Percentiles rank a stretch among this genome's conserved stretches.
Conservation (phyloP, 2,888 invertebrate species). For the Drosophila macrospina region DNA sequence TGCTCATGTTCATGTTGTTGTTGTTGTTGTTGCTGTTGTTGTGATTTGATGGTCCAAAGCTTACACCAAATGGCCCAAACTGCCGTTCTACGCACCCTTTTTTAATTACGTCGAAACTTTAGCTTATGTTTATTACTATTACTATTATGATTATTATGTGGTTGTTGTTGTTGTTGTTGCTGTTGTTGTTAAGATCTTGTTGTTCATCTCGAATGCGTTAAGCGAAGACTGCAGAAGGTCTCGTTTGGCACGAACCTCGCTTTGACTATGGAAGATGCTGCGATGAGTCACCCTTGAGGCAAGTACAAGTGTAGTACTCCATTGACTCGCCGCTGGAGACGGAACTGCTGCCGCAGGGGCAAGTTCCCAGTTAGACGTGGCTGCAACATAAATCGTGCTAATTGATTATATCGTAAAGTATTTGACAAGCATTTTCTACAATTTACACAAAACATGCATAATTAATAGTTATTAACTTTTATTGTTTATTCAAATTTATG, state of each 20-base stretch:
- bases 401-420: slow-evolving; percentile 73
- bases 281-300: slow-evolving; percentile 64
- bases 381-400: slow-evolving; percentile 80
- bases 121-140: slow-evolving; percentile 13
- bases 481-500: slow-evolving; percentile 46
- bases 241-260: slow-evolving; percentile 72
- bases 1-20: no score
- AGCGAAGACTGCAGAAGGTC: slow-evolving; percentile 75
- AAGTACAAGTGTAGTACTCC: slow-evolving; percentile 41
- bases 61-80: slow-evolving; percentile 27
- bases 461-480: slow-evolving; percentile 72
- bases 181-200: slow-evolving; percentile 24
- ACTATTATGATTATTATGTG: no score
- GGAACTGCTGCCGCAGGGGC: slow-evolving; percentile 38
- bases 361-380: slow-evolving; percentile 7
- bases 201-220: slow-evolving; percentile 48
- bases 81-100: slow-evolving; percentile 67
- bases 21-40: slow-evolving; percentile 14
- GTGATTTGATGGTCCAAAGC: slow-evolving; percentile 46
- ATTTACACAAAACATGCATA: slow-evolving; percentile 75
- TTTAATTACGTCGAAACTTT: slow-evolving; percentile 64
- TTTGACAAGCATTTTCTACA: slow-evolving; percentile 69
- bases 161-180: slow-evolving; percentile 8
- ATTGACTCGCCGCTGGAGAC: slow-evolving; percentile 20
- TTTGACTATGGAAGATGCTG: slow-evolving; percentile 23